A percentile compares a stretch with the other conserved stretches of the same genome.
phyloP scores from a whole-genome alignment of 2,113 vertebrate genomes.

The Seriola quinqueradiata region DNA sequence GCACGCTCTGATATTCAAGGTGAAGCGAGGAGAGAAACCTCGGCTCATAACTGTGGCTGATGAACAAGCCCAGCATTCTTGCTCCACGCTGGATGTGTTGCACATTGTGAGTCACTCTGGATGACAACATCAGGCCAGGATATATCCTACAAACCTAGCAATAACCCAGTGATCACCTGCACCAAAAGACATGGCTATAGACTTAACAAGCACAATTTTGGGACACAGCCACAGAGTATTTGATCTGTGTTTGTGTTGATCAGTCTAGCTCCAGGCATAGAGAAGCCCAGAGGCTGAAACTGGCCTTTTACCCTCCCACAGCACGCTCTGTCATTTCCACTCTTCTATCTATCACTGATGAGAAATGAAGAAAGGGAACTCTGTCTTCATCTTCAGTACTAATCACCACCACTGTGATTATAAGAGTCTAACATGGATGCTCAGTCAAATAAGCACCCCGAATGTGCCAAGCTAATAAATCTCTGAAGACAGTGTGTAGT shows the following conservation, averaged over 20 bases:
- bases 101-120: not conserved
- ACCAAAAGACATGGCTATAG: not conserved
- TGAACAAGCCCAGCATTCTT: constrained; percentile 5
- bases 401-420: constrained; percentile 36
- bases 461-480: not conserved
- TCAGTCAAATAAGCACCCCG: constrained; percentile 36
- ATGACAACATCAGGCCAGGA: constrained; percentile 2
- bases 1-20: constrained; percentile 18
- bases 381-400: constrained; percentile 41
- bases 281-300: constrained; percentile 50
- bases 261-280: constrained; percentile 41
- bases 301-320: constrained; percentile 58
- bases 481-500: not conserved
- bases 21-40: constrained; percentile 36
- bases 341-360: constrained; percentile 33
- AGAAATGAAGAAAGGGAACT: constrained; percentile 52
- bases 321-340: constrained; percentile 44
- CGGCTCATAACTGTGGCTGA: not conserved
- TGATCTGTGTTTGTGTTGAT: constrained; percentile 42
- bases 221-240: constrained; percentile 20
- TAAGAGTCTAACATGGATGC: constrained; percentile 25
- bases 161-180: not conserved
- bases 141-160: not conserved
- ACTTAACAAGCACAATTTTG: constrained; percentile 14
- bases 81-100: not conserved